A percentile compares a stretch with the other conserved stretches of the same genome.
phyloP scores from a whole-genome alignment of 2,888 invertebrate genomes.

The Habrosyne pyritoides region DNA sequence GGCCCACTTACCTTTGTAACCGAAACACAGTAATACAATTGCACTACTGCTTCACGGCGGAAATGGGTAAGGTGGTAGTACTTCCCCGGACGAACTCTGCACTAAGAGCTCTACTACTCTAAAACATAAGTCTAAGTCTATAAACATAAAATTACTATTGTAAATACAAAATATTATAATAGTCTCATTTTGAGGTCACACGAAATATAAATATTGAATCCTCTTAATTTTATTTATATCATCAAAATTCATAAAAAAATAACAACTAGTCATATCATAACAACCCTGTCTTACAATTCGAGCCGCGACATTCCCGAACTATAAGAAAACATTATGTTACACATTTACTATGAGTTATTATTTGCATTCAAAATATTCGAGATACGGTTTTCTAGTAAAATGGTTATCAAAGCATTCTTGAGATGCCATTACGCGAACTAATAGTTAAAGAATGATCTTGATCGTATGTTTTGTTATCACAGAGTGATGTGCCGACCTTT shows the following conservation, averaged over 20 bases:
- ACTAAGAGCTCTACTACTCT: too few relatives aligned
- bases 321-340: constrained; percentile 22
- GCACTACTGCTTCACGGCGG: too few relatives aligned
- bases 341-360: constrained; percentile 47
- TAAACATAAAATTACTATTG: too few relatives aligned
- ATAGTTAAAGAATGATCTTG: constrained; percentile 27
- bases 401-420: constrained; percentile 46
- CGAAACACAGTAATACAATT: too few relatives aligned
- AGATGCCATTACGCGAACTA: constrained; percentile 40
- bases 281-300: neutral
- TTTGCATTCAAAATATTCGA: constrained; percentile 59
- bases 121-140: too few relatives aligned
- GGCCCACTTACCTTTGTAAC: too few relatives aligned
- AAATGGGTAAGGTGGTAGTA: too few relatives aligned
- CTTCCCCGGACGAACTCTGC: too few relatives aligned
- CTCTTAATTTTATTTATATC: neutral
- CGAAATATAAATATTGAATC: neutral
- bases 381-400: constrained; percentile 55
- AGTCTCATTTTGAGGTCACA: too few relatives aligned
- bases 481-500: constrained; percentile 31
- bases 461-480: constrained; percentile 44
- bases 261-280: neutral
- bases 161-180: too few relatives aligned
- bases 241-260: neutral
- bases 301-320: constrained; percentile 5